Evolutionary conservation across 2,888 invertebrate genomes (phyloP), one percentile per base, ranked within the genome.

Genomic region (Tetramorium bicarinatum): DNA sequence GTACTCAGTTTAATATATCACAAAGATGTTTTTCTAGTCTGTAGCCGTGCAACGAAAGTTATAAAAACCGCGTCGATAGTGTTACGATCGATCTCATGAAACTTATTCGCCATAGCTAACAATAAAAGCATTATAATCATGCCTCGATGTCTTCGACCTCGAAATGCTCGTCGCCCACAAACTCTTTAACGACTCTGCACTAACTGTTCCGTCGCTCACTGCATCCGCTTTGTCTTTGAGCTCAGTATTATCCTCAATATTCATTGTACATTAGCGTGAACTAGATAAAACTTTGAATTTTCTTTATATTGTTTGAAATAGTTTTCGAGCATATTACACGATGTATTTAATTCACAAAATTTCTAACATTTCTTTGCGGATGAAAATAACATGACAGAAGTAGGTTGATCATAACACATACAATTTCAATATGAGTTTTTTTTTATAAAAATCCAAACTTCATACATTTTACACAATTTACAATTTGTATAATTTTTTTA

Each of bases 101-200:
- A 84, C 76, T 83, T 83, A 71, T 85, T 83, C 76, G 83, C 87
- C 84, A 85, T 69, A 79, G 67, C 74, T 82, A 86, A 87, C 64
- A 84, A 83, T 77, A 85, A 85, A 88, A 87, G 85, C 86, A 80
- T 61, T 85, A 75, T 83, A 87, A 86, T 61, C 80, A 84, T 89
- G 83, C 82, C 82, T 66, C 85, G 80, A 84, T 83, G 85, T 87
- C 85, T 89, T 91, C 88, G 91, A 91, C 87, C 91, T 90, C 91
- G 84, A 86, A 87, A 84, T 85, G 81, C 77, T 85, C 77, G 74
- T 87, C 67, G 69, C 38, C 67, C 82, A 83, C 85, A 89, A 89
- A 83, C 87, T 88, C 80, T 69, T 89, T 87, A 87, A 71, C 49
- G 54, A 77, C 62, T 80, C 66, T 67, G 62, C 54, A 71, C 85